Conservation (phyloP, 2,113 vertebrate species). For the Sinosuthora webbiana region DNA sequence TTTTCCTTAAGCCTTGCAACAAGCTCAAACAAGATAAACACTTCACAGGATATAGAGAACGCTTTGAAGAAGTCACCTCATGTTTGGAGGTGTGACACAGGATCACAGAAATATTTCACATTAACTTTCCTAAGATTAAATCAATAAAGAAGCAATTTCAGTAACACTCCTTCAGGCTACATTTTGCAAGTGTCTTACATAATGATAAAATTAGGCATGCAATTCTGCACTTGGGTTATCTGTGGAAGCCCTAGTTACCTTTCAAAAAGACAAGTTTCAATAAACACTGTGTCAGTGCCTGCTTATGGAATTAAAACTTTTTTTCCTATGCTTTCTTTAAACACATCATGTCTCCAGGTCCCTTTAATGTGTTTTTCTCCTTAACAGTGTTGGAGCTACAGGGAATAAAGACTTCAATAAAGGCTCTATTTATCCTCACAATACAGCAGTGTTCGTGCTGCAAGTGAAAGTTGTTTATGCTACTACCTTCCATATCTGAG, state of each 20-base stretch:
- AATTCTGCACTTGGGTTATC: conserved; percentile 3
- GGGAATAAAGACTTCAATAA: not conserved
- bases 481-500: not conserved
- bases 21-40: not conserved
- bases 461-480: not conserved
- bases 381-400: not conserved
- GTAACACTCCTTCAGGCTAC: not conserved
- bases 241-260: not conserved
- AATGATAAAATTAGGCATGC: conserved; percentile 21
- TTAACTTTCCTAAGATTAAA: not conserved
- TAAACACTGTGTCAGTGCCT: conserved; percentile 49
- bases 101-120: conserved; percentile 34
- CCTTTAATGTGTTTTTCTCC: conserved; percentile 21
- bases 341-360: not conserved
- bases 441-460: not conserved
- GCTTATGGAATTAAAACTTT: conserved; percentile 17
- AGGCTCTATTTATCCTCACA: not conserved
- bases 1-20: not conserved
- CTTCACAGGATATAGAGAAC: not conserved
- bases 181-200: not conserved
- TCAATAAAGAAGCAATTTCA: not conserved
- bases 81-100: conserved; percentile 20
- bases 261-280: conserved; percentile 50
- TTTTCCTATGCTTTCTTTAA: conserved; percentile 29
- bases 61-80: not conserved